phyloP scores from a whole-genome alignment of 2,113 vertebrate genomes.

The Calyptomena viridis region DNA sequence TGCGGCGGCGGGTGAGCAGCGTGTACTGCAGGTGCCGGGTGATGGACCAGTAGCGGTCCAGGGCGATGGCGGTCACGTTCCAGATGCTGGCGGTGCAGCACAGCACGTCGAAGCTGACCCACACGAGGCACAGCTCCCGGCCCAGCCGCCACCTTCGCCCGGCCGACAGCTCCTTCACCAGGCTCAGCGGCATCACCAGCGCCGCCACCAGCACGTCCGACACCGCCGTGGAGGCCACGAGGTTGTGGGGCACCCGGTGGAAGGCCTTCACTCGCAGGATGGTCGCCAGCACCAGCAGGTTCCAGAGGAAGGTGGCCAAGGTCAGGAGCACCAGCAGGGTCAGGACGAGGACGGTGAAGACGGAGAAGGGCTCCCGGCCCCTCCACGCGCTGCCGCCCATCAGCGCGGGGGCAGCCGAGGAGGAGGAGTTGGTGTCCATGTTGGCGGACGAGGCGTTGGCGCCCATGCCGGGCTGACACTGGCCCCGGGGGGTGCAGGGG shows the following conservation, averaged over 20 bases:
- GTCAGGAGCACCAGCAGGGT: constrained; percentile 78
- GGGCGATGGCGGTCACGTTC: constrained; percentile 91
- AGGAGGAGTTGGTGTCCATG: not conserved
- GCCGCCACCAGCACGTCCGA: constrained; percentile 92
- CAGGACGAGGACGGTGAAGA: constrained; percentile 83
- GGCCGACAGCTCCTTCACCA: constrained; percentile 85
- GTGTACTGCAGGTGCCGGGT: constrained; percentile 92
- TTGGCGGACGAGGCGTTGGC: not conserved
- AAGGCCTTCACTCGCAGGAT: constrained; percentile 91
- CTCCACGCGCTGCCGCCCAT: not conserved
- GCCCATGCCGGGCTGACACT: not conserved
- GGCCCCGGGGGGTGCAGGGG: not conserved
- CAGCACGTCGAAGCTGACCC: constrained; percentile 92
- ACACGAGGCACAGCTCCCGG: constrained; percentile 86
- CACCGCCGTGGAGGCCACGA: constrained; percentile 92
- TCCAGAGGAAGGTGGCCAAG: constrained; percentile 90
- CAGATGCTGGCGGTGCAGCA: constrained; percentile 98
- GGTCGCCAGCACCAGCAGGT: constrained; percentile 89
- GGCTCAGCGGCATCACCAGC: constrained; percentile 92
- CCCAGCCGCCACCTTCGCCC: constrained; percentile 88
- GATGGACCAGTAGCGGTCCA: constrained; percentile 96
- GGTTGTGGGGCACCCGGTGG: constrained; percentile 92
- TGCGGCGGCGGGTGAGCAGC: constrained; percentile 81
- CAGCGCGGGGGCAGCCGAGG: not conserved
- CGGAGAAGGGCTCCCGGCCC: constrained; percentile 69